Evolutionary conservation across 2,888 invertebrate genomes (phyloP), one percentile per base, ranked within the genome.

Genomic region (Mongoloraphidia duomilia): DNA sequence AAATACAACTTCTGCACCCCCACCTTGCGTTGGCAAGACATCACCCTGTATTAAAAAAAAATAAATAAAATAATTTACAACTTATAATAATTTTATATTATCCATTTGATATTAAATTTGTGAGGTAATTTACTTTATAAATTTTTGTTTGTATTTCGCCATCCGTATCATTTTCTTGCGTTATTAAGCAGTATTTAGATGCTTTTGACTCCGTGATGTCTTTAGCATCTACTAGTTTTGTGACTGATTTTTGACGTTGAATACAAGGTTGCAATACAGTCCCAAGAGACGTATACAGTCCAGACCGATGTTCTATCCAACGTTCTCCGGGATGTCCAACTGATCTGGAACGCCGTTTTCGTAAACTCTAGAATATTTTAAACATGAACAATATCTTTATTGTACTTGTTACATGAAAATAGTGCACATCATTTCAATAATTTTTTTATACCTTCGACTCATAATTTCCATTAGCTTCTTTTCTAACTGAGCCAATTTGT

Each of bases 1-100:
- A 64, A 97, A 94, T 33, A 95, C 82, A 0, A 97, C 87, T 62
- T 96, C 92, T 0, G 94, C 89, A 0, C 98, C 97, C 0, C 97
- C 97, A 2, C 91, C 88, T 50, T 84, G 82, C 0, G 97, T 97
- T 0, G 91, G 92, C 2, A 95, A 77, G 3, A 97, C 87, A 64
- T 96, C 91, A 11, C 87, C 96, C 79, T 85, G 26, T 26, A 5
- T 26, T 26, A 26, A 26, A 26, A 26, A 26, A 26, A 26, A 26
- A 3, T 3, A 5, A 26, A 6, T 26, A 26, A n/a, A 26, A 26
- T 26, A 26, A 26, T 17, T 17, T 17, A 17, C 17, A 4, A 17
- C 26, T 26, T 26, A 26, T 26, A 26, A 26, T 26, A n/a, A n/a
- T n/a, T n/a, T n/a, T n/a, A n/a, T n/a, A n/a, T 26, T 26, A 26